A percentile compares a stretch with the other conserved stretches of the same genome.
phyloP scores from a whole-genome alignment of 2,797 vertebrate genomes.

The Mionectes olivaceus region DNA sequence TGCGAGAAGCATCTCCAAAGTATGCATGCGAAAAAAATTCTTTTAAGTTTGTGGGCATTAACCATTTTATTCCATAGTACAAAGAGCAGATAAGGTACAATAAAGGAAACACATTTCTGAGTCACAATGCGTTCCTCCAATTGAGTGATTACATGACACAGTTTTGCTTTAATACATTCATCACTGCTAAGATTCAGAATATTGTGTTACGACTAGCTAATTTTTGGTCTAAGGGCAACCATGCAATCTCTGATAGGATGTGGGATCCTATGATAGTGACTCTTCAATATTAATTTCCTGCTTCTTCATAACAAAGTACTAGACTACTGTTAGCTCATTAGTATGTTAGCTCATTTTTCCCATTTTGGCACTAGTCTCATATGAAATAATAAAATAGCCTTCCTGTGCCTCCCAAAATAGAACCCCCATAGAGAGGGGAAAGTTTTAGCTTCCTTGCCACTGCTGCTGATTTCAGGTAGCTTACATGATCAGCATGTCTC shows the following conservation, averaged over 20 bases:
- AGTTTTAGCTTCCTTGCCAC: not conserved
- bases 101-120: not conserved
- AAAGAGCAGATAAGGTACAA: not conserved
- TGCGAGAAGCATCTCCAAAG: conserved; percentile 19
- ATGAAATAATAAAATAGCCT: not conserved
- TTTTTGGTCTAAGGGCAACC: not conserved
- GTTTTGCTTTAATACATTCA: not conserved
- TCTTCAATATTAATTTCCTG: not conserved
- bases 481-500: not conserved
- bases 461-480: not conserved
- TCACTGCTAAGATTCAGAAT: not conserved
- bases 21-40: conserved; percentile 27
- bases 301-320: not conserved
- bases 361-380: not conserved
- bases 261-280: not conserved
- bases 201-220: not conserved
- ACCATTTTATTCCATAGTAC: not conserved
- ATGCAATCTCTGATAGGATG: not conserved
- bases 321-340: not conserved
- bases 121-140: not conserved
- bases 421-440: not conserved
- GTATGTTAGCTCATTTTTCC: not conserved
- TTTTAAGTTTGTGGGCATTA: not conserved
- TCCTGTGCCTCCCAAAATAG: not conserved
- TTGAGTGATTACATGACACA: not conserved